These are phyloP conservation scores for Macquaria ambigua DNA, from an alignment of 2,113 vertebrate genomes.

Conservation along the genomic window DNA sequence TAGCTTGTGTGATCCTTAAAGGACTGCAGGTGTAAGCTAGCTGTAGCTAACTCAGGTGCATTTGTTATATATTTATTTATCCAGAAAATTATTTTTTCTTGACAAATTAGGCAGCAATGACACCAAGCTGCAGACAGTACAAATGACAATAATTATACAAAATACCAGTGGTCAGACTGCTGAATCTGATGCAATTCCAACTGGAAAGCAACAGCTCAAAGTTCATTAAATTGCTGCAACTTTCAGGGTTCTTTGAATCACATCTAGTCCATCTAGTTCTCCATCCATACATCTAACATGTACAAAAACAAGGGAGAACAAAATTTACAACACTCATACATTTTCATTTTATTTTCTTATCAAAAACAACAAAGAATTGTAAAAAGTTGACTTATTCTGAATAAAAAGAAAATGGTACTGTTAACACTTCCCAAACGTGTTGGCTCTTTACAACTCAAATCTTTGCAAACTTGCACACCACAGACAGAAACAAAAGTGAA, in stretches of 20 bases:
- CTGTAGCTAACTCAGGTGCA: not conserved
- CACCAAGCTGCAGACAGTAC: not conserved
- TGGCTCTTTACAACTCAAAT: conserved; percentile 67
- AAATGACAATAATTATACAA: not conserved
- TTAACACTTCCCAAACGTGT: conserved; percentile 45
- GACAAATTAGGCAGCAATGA: not conserved
- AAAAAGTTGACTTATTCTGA: conserved; percentile 66
- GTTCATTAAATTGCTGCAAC: not conserved
- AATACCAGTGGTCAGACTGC: not conserved
- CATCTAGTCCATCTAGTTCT: not conserved
- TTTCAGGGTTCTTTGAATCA: not conserved
- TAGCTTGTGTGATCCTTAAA: not conserved
- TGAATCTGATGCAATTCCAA: not conserved
- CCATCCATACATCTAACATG: not conserved
- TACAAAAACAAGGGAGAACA: not conserved
- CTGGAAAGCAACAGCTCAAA: not conserved
- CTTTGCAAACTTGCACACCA: conserved; percentile 32
- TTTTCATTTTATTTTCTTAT: conserved; percentile 80
- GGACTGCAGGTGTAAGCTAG: not conserved
- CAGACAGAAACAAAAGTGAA: conserved; percentile 58
- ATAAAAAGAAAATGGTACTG: conserved; percentile 64
- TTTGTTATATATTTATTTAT: not conserved
- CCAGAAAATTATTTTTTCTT: not conserved
- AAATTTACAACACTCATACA: conserved; percentile 8
- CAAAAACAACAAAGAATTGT: conserved; percentile 77